These are phyloP conservation scores for Tenualosa ilisha DNA, from an alignment of 2,797 vertebrate species.

Conservation along the genomic window DNA sequence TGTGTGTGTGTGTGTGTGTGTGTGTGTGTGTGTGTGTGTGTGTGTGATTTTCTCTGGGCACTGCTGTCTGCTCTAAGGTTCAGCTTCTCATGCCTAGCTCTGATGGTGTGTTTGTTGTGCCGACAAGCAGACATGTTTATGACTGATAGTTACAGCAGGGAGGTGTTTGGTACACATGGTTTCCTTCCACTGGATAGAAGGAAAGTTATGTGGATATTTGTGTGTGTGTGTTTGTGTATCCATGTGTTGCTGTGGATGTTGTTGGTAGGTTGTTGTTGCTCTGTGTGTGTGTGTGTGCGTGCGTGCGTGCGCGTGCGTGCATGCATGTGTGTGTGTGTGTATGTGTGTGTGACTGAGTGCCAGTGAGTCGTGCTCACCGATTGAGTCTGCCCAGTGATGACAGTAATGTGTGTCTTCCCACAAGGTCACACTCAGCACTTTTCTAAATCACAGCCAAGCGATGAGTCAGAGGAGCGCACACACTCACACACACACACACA, in stretches of 20 bases:
- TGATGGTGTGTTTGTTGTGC: too few relatives aligned
- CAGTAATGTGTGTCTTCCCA: not conserved
- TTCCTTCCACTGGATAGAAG: too few relatives aligned
- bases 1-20: not conserved
- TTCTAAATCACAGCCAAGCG: not conserved
- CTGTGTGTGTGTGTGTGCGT: not conserved
- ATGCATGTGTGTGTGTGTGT: not conserved
- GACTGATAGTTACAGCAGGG: too few relatives aligned
- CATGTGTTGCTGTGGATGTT: not conserved
- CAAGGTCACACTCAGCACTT: constrained; percentile 18
- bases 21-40: not conserved
- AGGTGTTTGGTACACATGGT: not conserved
- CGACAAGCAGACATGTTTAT: too few relatives aligned
- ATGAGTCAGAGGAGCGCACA: not conserved
- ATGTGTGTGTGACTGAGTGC: not conserved
- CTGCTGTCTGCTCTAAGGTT: too few relatives aligned
- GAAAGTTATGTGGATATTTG: too few relatives aligned
- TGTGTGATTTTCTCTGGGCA: too few relatives aligned
- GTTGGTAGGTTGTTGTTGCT: not conserved
- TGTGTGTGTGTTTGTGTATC: not conserved
- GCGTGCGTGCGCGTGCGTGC: not conserved
- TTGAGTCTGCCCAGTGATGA: not conserved
- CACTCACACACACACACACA: not conserved
- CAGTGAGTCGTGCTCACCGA: not conserved
- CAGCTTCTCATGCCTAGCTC: too few relatives aligned